phyloP scores from a whole-genome alignment of 2,797 vertebrate genomes.

The Emydoidea blandingii region DNA sequence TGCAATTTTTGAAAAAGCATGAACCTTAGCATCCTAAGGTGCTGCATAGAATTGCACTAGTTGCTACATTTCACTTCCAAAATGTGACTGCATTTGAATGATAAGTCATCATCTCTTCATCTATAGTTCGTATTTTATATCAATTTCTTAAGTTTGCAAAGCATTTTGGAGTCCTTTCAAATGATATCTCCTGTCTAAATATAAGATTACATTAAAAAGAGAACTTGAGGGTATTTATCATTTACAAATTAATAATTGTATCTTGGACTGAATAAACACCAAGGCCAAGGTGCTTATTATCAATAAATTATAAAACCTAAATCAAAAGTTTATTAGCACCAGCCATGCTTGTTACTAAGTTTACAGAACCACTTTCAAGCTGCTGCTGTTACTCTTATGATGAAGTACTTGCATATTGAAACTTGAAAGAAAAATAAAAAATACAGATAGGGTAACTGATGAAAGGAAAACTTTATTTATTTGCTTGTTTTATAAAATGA shows the following conservation, averaged over 20 bases:
- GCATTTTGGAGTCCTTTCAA: background rate
- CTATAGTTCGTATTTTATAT: background rate
- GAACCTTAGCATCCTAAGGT: background rate
- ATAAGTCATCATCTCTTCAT: background rate
- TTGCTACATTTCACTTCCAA: background rate
- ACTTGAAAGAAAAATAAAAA: background rate
- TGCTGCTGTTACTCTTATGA: background rate
- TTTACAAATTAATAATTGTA: background rate
- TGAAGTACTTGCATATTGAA: background rate
- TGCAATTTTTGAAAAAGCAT: background rate
- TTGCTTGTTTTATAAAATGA: background rate
- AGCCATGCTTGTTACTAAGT: background rate
- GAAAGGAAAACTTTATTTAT: background rate
- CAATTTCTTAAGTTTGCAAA: background rate
- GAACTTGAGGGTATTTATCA: background rate
- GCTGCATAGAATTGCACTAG: background rate
- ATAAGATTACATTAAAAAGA: background rate
- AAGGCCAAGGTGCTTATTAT: background rate
- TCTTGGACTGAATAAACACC: background rate
- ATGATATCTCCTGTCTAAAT: background rate
- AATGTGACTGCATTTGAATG: background rate
- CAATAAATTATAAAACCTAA: background rate
- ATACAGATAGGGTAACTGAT: background rate
- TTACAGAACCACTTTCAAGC: background rate
- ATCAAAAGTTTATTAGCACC: background rate